phyloP scores from a whole-genome alignment of 2,888 invertebrate genomes.

The Ophioninae sp. region DNA sequence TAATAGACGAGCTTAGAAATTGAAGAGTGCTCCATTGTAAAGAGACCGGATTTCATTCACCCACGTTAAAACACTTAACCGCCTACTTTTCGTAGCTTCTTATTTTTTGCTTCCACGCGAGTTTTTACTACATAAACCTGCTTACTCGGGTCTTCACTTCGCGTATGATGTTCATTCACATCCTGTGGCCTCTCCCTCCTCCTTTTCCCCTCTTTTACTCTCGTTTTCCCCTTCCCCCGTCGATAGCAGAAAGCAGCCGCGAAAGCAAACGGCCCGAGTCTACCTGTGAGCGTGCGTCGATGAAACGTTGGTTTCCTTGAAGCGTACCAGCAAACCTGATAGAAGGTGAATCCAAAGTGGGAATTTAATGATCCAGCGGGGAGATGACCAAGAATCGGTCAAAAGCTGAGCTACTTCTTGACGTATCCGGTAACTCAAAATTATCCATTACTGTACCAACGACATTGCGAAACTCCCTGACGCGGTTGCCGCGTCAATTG shows the following conservation, averaged over 20 bases:
- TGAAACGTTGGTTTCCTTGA: slow-evolving; percentile 54
- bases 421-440: slow-evolving; percentile 19
- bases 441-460: background rate
- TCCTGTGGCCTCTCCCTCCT: slow-evolving; percentile 19
- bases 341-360: slow-evolving; percentile 43
- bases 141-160: slow-evolving; percentile 41
- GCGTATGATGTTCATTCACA: slow-evolving; percentile 57
- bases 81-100: slow-evolving; percentile 41
- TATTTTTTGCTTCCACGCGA: slow-evolving; percentile 40
- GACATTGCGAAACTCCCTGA: background rate
- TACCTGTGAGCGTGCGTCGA: slow-evolving; percentile 17
- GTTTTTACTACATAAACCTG: slow-evolving; percentile 35
- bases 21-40: slow-evolving; percentile 16
- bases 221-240: background rate
- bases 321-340: slow-evolving; percentile 46
- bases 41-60: slow-evolving; percentile 47
- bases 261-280: slow-evolving; percentile 4
- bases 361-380: slow-evolving; percentile 46
- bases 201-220: background rate
- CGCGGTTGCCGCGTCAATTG: no score
- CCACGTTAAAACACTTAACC: slow-evolving; percentile 42
- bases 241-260: slow-evolving; percentile 20
- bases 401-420: slow-evolving; percentile 33
- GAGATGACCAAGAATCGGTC: background rate
- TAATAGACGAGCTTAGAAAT: slow-evolving; percentile 2